Percentiles rank a stretch among this genome's conserved stretches.
phyloP scores from a whole-genome alignment of 2,797 vertebrate species.

The Syngnathus acus region DNA sequence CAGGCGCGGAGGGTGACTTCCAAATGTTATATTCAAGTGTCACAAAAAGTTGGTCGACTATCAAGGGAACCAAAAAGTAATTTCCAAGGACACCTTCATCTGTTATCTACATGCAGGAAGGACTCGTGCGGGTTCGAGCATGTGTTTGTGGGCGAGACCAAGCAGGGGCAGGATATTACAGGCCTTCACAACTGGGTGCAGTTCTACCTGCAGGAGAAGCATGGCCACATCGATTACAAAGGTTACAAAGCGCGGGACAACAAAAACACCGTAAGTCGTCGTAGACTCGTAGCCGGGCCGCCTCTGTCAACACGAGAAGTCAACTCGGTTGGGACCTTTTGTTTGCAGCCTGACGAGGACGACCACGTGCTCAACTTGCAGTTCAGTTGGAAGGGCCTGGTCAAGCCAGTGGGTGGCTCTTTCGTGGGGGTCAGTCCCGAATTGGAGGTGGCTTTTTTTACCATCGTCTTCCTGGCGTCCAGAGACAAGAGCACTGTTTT shows the following conservation, averaged over 20 bases:
- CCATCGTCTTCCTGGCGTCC: conserved; percentile 71
- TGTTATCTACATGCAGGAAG: conserved; percentile 41
- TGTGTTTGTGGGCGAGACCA: conserved; percentile 80
- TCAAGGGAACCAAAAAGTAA: too few species aligned
- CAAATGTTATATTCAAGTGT: too few species aligned
- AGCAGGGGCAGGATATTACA: conserved; percentile 63
- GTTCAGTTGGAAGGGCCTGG: conserved; percentile 76
- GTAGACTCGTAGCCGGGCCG: neutral
- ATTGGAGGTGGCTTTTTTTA: conserved; percentile 79
- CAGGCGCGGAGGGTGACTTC: conserved; percentile 63
- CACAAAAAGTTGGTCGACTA: too few species aligned
- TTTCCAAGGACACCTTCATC: too few species aligned
- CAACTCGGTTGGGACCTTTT: neutral
- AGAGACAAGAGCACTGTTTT: conserved; percentile 60
- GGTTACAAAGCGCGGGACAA: conserved; percentile 69
- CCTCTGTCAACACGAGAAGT: neutral
- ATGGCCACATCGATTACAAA: conserved; percentile 70
- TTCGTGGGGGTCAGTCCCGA: conserved; percentile 78
- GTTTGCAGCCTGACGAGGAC: conserved; percentile 71
- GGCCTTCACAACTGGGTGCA: conserved; percentile 85
- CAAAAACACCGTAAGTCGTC: conserved; percentile 60
- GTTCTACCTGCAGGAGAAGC: conserved; percentile 80
- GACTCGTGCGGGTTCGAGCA: conserved; percentile 84
- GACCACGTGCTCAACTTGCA: conserved; percentile 80
- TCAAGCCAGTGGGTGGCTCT: conserved; percentile 71